Conservation (phyloP, 2,888 invertebrate genomes). For the Brachyopa scutellaris region DNA sequence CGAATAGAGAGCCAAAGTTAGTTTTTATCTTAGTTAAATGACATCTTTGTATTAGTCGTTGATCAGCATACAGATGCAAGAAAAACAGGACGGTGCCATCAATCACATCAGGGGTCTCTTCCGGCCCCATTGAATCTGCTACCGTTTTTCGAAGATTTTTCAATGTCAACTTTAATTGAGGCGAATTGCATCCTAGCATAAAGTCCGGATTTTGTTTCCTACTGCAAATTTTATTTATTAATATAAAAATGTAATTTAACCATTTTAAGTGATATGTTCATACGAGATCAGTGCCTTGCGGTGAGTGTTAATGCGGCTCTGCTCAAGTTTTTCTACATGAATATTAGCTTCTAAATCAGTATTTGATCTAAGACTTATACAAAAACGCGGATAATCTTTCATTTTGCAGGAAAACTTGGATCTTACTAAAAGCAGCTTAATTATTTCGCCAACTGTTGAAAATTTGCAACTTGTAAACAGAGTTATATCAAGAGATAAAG, state of each 20-base stretch:
- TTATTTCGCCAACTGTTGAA: too few species aligned
- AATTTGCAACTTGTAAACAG: too few species aligned
- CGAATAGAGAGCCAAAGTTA: conserved; percentile 84
- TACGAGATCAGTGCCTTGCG: conserved; percentile 2
- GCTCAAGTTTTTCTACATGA: not conserved
- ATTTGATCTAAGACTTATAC: conserved; percentile 86
- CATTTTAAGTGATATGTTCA: not conserved
- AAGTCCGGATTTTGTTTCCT: conserved; percentile 74
- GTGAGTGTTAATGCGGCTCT: not conserved
- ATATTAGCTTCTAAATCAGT: conserved; percentile 82
- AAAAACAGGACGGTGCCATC: conserved; percentile 86
- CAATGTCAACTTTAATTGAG: conserved; percentile 75
- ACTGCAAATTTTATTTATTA: conserved; percentile 62
- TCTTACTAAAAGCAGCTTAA: not conserved
- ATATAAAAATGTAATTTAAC: too few species aligned
- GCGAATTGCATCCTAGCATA: conserved; percentile 74
- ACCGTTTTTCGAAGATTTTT: conserved; percentile 80
- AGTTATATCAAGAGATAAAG: too few species aligned
- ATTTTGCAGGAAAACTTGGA: conserved; percentile 64
- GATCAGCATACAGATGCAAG: conserved; percentile 85
- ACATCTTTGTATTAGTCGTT: conserved; percentile 84
- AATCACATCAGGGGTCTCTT: conserved; percentile 84
- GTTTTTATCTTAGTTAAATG: conserved; percentile 84
- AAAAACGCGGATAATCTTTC: conserved; percentile 84
- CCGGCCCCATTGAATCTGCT: conserved; percentile 82